Evolutionary conservation across 2,888 invertebrate genomes (phyloP).

Genomic region (Melinaea marsaeus): DNA sequence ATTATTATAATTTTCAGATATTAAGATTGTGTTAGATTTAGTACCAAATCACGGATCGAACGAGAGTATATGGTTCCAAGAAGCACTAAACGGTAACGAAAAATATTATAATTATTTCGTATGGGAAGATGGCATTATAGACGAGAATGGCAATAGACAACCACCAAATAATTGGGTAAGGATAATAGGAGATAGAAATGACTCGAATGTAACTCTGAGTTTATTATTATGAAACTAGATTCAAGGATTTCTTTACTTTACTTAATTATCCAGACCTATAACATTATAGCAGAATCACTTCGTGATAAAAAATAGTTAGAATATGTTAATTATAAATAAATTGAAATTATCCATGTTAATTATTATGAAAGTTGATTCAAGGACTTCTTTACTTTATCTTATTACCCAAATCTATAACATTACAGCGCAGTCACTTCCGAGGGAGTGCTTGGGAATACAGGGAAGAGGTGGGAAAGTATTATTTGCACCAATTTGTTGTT

Average conservation of each 20-base stretch:
- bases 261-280: conserved; percentile 1
- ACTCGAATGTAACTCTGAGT: no score
- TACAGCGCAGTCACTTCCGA: conserved; percentile 76
- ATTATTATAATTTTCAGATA: conserved; percentile 47
- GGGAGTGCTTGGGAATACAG: conserved; percentile 87
- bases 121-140: conserved; percentile 81
- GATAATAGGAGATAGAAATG: not conserved
- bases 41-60: conserved; percentile 89
- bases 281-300: not conserved
- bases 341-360: not conserved
- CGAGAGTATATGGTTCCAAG: conserved; percentile 90
- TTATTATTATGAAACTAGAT: no score
- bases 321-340: not conserved
- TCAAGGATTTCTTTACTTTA: no score
- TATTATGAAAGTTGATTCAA: not conserved
- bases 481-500: conserved; percentile 83
- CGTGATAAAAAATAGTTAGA: no score
- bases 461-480: conserved; percentile 80
- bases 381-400: not conserved
- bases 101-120: conserved; percentile 86
- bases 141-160: conserved; percentile 63
- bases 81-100: conserved; percentile 79
- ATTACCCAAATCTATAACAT: conserved; percentile 4
- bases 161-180: conserved; percentile 88
- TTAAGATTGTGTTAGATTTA: conserved; percentile 81